These are phyloP conservation scores for Anaspis maculata DNA, from an alignment of 2,888 invertebrate species.

Conservation along the genomic window DNA sequence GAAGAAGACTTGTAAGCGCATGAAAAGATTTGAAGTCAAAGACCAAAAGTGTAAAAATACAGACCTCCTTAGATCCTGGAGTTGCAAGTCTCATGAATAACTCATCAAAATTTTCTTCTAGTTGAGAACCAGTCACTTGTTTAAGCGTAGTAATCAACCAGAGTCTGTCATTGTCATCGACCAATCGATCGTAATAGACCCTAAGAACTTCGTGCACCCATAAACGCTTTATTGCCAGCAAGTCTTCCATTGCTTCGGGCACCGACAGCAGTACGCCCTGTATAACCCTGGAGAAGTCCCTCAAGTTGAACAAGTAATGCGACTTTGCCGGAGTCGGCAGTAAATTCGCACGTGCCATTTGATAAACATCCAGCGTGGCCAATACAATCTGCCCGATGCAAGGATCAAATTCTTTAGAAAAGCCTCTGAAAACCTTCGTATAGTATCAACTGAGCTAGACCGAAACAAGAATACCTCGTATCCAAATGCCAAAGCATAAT, in stretches of 20 bases:
- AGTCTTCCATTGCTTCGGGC: constrained; percentile 83
- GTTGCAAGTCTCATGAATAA: constrained; percentile 60
- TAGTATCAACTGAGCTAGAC: background rate
- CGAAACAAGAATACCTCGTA: constrained; percentile 55
- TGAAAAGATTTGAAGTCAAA: constrained; percentile 7
- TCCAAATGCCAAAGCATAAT: constrained; percentile 94
- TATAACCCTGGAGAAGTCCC: constrained; percentile 90
- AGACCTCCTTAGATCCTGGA: background rate
- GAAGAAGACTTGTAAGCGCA: no score
- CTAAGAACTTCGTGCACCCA: constrained; percentile 93
- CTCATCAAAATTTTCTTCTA: constrained; percentile 59
- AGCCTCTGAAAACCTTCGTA: constrained; percentile 57
- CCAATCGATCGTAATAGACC: constrained; percentile 86
- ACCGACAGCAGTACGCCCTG: constrained; percentile 87
- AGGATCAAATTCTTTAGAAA: constrained; percentile 89
- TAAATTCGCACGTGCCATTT: constrained; percentile 69
- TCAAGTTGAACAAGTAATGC: constrained; percentile 89
- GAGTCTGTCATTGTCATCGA: constrained; percentile 70
- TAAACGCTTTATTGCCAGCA: constrained; percentile 77
- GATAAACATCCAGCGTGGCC: constrained; percentile 82
- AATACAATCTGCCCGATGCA: constrained; percentile 81
- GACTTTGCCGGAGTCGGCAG: constrained; percentile 89
- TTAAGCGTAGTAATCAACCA: constrained; percentile 74
- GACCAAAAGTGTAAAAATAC: background rate
- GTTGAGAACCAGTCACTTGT: constrained; percentile 48